Evolutionary conservation across 2,888 invertebrate species (phyloP).

Genomic region (Parnassius mnemosyne): DNA sequence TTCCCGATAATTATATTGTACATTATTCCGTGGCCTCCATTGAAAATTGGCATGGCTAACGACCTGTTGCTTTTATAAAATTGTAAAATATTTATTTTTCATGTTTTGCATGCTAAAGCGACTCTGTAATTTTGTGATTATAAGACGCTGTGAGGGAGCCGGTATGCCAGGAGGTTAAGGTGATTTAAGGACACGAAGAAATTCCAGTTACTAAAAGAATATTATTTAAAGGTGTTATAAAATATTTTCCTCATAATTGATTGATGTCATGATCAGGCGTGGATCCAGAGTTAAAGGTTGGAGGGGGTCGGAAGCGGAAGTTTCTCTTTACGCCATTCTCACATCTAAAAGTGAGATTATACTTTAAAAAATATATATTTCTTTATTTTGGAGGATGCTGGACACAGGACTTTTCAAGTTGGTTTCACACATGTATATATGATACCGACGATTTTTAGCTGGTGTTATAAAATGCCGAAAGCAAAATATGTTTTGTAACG

Average conservation of each 20-base stretch:
- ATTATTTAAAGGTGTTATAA: neutral
- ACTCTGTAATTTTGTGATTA: constrained; percentile 72
- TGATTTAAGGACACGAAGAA: constrained; percentile 6
- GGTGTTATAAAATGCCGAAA: too few species aligned
- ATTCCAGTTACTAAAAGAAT: neutral
- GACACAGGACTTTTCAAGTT: too few species aligned
- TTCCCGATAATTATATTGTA: constrained; percentile 33
- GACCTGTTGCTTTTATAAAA: constrained; percentile 45
- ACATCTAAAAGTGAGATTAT: too few species aligned
- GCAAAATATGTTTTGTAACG: too few species aligned
- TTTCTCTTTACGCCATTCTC: too few species aligned
- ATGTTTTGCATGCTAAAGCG: constrained; percentile 52
- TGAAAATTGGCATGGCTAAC: constrained; percentile 50
- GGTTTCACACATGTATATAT: too few species aligned
- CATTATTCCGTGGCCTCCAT: constrained; percentile 33
- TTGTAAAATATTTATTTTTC: constrained; percentile 68
- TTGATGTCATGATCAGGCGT: neutral
- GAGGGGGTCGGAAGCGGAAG: too few species aligned
- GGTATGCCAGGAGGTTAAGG: constrained; percentile 15
- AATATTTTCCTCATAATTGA: too few species aligned
- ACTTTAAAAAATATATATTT: too few species aligned
- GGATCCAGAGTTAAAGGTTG: neutral
- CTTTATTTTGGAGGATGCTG: neutral
- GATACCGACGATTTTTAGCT: too few species aligned
- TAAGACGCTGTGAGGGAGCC: constrained; percentile 30